Evolutionary conservation across 2,113 vertebrate species (phyloP), one percentile per base, ranked within the genome.

Genomic region (Aramus guarauna): DNA sequence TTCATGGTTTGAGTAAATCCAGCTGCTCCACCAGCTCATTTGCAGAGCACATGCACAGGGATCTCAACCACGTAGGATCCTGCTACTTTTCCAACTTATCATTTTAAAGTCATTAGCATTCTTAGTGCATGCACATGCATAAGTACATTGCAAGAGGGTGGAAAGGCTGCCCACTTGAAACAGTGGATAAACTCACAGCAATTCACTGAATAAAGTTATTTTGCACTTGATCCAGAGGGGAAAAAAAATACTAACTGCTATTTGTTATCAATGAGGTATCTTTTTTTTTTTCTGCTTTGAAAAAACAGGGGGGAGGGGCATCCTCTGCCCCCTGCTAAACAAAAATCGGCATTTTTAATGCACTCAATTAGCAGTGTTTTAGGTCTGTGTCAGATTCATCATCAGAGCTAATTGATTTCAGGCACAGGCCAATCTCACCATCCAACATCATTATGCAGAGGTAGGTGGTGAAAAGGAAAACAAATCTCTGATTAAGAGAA

Each of bases 341-440:
- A 91, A 81, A 94, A 94, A 64, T 50, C 83, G 69, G 66, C 69
- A 87, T 89, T 94, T 94, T 76, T 73, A 85, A 64, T 45, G n/a
- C 60, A 79, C 60, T 89, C 80, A 94, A 89, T 94, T 97, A 94
- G 53, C 66, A 58, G 29, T 72, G 83, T 48, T 92, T 94, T 82
- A 85, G 66, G 73, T 82, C 58, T 92, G 56, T 85, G 45, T 95
- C 95, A 95, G 80, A 80, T 64, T 90, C 37, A 60, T 85, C 94
- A 95, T 94, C 92, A 94, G n/a, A 69, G 78, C 71, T 92, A 94
- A 95, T 0, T 90, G 92, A 96, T 88, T 95, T 93, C 95, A 97
- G 94, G 87, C 92, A 76, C 58, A 91, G 74, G 74, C 89, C 84
- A 94, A 67, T 94, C 80, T 92, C 74, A 73, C 86, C 63, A 90